A percentile compares a stretch with the other conserved stretches of the same genome.
phyloP scores from a whole-genome alignment of 2,888 invertebrate genomes.

The Siphonodentalium dalli region DNA sequence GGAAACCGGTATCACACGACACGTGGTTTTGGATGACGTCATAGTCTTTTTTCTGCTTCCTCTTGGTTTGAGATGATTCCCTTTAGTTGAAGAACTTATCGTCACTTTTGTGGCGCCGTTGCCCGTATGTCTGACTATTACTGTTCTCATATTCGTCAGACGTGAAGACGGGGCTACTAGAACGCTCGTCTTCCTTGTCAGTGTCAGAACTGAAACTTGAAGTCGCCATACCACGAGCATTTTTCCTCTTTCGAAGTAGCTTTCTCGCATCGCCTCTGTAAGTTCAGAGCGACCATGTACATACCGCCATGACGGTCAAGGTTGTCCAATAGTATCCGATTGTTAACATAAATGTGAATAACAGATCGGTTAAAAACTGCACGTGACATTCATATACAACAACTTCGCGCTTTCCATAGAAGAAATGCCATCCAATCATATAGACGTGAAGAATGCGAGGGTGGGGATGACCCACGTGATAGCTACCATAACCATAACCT shows the following conservation, averaged over 20 bases:
- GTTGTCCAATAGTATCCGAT: constrained; percentile 99
- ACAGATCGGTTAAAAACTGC: constrained; percentile 95
- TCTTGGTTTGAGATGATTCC: no score
- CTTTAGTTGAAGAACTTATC: constrained; percentile 9
- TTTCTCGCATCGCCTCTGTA: constrained; percentile 77
- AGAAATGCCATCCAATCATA: constrained; percentile 99
- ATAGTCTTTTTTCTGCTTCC: no score
- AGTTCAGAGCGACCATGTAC: constrained; percentile 94
- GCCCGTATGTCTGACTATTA: constrained; percentile 30
- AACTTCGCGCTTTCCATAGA: constrained; percentile 89
- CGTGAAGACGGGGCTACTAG: constrained; percentile 90
- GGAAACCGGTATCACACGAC: no score
- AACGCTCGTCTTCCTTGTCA: constrained; percentile 75
- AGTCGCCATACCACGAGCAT: constrained; percentile 29
- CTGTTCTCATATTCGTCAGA: constrained; percentile 82
- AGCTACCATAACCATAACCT: constrained; percentile 93
- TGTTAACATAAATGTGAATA: constrained; percentile 95
- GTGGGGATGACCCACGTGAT: constrained; percentile 97
- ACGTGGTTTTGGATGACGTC: no score
- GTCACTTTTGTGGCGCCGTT: constrained; percentile 1
- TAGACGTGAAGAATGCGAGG: constrained; percentile 94
- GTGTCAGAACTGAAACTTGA: constrained; percentile 43
- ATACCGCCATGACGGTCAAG: constrained; percentile 91
- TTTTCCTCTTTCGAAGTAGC: constrained; percentile 29
- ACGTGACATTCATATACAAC: constrained; percentile 90